Conservation (phyloP, 2,888 invertebrate genomes). For the Choristoneura rosaceana region DNA sequence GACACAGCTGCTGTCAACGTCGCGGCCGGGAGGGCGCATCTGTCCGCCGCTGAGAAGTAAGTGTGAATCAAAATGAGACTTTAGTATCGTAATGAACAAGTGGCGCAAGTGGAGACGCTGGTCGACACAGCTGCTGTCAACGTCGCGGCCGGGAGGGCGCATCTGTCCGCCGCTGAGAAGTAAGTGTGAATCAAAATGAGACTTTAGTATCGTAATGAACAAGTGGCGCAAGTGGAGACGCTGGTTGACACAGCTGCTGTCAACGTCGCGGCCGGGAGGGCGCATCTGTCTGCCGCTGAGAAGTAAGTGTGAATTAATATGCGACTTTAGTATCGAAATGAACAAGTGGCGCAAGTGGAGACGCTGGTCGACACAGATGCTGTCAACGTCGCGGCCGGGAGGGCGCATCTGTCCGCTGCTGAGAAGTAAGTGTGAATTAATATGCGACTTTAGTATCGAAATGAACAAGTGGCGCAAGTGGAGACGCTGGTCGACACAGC, state of each 20-base stretch:
- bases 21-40: slow-evolving; percentile 54
- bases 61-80: too few relatives aligned
- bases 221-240: slow-evolving; percentile 44
- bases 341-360: slow-evolving; percentile 48
- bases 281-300: slow-evolving; percentile 60
- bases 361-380: slow-evolving; percentile 51
- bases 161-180: slow-evolving; percentile 64
- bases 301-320: too few relatives aligned
- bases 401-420: slow-evolving; percentile 57
- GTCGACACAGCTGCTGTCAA: slow-evolving; percentile 56
- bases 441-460: too few relatives aligned
- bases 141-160: slow-evolving; percentile 55
- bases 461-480: slow-evolving; percentile 50
- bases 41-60: slow-evolving; percentile 64
- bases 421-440: slow-evolving; percentile 67
- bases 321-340: too few relatives aligned
- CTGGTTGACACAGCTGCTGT: slow-evolving; percentile 53
- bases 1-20: slow-evolving; percentile 58
- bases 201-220: too few relatives aligned
- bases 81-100: too few relatives aligned
- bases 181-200: too few relatives aligned
- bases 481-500: slow-evolving; percentile 48
- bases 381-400: slow-evolving; percentile 57
- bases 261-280: slow-evolving; percentile 57
- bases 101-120: slow-evolving; percentile 26